Conservation (phyloP, 2,888 invertebrate genomes). For the Polyommatus iphigenia region DNA sequence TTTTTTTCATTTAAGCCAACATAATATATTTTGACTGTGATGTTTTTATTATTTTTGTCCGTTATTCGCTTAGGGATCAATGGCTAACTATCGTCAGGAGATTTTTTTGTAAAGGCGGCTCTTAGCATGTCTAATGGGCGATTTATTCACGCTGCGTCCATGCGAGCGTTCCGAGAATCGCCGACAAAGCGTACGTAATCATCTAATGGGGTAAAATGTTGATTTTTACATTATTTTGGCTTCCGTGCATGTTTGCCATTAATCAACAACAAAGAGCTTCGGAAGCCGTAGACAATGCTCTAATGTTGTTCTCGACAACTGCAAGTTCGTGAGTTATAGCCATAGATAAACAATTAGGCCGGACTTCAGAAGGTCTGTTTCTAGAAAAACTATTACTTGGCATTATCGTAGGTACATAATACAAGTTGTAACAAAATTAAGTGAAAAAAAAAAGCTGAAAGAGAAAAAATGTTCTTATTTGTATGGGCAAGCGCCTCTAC, state of each 20-base stretch:
- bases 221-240: constrained; percentile 72
- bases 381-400: constrained; percentile 1
- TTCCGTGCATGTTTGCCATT: constrained; percentile 69
- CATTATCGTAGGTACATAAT: neutral
- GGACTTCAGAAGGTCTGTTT: neutral
- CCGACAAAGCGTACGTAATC: constrained; percentile 72
- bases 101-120: constrained; percentile 70
- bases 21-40: constrained; percentile 81
- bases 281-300: constrained; percentile 42
- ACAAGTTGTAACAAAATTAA: too few relatives aligned
- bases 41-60: constrained; percentile 80
- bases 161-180: constrained; percentile 55
- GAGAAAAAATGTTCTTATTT: too few relatives aligned
- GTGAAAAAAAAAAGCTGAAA: too few relatives aligned
- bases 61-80: constrained; percentile 65
- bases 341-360: constrained; percentile 13
- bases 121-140: constrained; percentile 60
- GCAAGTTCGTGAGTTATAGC: neutral
- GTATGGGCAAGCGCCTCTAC: too few relatives aligned
- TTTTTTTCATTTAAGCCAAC: constrained; percentile 66
- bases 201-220: constrained; percentile 71
- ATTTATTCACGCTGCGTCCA: constrained; percentile 49
- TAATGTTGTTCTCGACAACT: constrained; percentile 25
- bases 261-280: constrained; percentile 61
- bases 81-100: constrained; percentile 58